Evolutionary conservation across 2,113 vertebrate genomes (phyloP), one percentile per base, ranked within the genome.

Genomic region (Uria lomvia): DNA sequence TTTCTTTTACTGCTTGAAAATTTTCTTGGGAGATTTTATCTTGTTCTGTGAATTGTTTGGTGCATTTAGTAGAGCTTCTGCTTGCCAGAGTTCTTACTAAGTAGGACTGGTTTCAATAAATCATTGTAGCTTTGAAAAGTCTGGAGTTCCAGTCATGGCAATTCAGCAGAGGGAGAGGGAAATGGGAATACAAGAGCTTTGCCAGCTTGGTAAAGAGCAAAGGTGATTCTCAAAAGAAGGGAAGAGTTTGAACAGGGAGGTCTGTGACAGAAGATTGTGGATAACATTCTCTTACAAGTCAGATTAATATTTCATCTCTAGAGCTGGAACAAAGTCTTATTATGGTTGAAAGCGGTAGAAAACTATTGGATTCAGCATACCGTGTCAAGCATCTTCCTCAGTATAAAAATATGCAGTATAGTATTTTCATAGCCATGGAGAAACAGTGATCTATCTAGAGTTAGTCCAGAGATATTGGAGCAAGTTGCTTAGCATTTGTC

Each of bases 41-140:
- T 95, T 79, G 73, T 47, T 27, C 85, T 72, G 81, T 86, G 84
- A 92, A 89, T 96, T 87, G 80, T 76, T 93, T 68, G 47, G 85
- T 60, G 79, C 92, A 75, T 97, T 97, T 96, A 93, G 96, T 66
- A 71, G 38, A 86, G 86, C 50, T 82, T 60, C 83, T 90, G 79
- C 90, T 96, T 93, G 85, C 80, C 90, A 62, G 75, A 79, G 87
- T 62, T 94, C 70, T 90, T 87, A 29, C 87, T 78, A 59, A 71
- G 83, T 79, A 86, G 90, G 94, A 96, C 88, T 96, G 92, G 92
- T 96, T 93, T 95, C 86, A 88, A 66, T 96, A 94, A 96, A 94
- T 97, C 91, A 66, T 71, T 66, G 58, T 59, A 86, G 75, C 96
- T 90, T 92, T 90, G 92, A 68, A 53, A 92, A 78, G 52, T 58